phyloP scores from a whole-genome alignment of 1,140 invertebrate species.

The Caenorhabditis remanei region DNA sequence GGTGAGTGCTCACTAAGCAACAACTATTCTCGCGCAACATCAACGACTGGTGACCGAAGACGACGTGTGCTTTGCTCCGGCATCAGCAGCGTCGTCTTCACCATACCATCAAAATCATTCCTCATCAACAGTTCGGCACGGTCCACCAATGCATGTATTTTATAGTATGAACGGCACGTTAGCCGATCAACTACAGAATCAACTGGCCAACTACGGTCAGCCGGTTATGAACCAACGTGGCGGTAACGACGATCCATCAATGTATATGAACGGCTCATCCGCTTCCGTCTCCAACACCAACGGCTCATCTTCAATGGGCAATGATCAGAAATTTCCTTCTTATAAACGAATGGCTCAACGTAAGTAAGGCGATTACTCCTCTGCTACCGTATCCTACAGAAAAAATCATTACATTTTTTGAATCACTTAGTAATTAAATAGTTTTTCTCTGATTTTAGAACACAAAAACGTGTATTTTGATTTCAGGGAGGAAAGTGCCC shows the following conservation, averaged over 20 bases:
- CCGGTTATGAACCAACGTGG: not conserved
- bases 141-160: slow-evolving; percentile 40
- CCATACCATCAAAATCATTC: not conserved
- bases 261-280: slow-evolving; percentile 45
- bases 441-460: not conserved
- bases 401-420: not conserved
- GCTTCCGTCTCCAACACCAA: not conserved
- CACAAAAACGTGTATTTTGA: not conserved
- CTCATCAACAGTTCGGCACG: not conserved
- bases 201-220: slow-evolving; percentile 29
- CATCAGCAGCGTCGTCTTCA: slow-evolving; percentile 35
- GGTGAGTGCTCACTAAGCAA: slow-evolving; percentile 20
- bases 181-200: slow-evolving; percentile 36
- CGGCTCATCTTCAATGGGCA: slow-evolving; percentile 11
- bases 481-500: slow-evolving; percentile 76
- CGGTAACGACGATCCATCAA: not conserved
- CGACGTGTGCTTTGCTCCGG: slow-evolving; percentile 53
- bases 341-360: slow-evolving; percentile 66
- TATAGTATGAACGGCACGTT: slow-evolving; percentile 46
- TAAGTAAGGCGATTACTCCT: slow-evolving; percentile 45
- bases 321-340: slow-evolving; percentile 50
- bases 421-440: not conserved
- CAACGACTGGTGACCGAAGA: slow-evolving; percentile 43
- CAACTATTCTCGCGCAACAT: slow-evolving; percentile 52
- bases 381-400: not conserved